Evolutionary conservation across 1,140 invertebrate genomes (phyloP), one percentile per base, ranked within the genome.

Genomic region (Meloidogyne floridensis): DNA sequence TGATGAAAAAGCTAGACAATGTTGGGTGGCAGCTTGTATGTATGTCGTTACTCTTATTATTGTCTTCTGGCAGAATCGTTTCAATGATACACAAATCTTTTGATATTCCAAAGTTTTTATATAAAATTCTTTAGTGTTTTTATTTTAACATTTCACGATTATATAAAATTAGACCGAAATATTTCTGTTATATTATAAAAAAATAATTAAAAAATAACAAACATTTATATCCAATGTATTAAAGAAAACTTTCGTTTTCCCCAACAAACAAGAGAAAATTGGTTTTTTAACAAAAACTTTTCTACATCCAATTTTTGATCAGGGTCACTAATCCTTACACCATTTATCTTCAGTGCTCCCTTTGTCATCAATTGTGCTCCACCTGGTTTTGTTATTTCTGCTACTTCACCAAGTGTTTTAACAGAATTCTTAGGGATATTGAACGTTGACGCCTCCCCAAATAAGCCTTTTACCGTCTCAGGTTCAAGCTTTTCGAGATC

Each of bases 1-100:
- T 75, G 73, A 80, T 18, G 89, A 90, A 72, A 89, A 89, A 78
- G 88, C 88, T 11, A 80, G 75, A 15, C 88, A 89, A 81, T 89
- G 88, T 65, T 89, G 88, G 88, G 89, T 89, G 70, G 88, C 88
- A n/a, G 88, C 89, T 18, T 89, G 88, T 32, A 87, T 89, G 80
- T 89, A 89, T 72, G 32, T 88, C 8, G 86, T 89, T 11, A 89
- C 88, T 18, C 77, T 89, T 54, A 86, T 89, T 54, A 78, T 87
- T 15, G 88, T 90, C 42, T 87, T 89, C 80, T 90, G 87, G 88
- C 88, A 89, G 69, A 90, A 89, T 75, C 84, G 82, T 54, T 89
- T 81, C 72, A 89, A 89, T 82, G 84, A 83, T 42, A 72, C 78
- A 18, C 80, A 83, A 59, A 78, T 87, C 59, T 87, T 87, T 59